Percentiles rank a stretch among this genome's conserved stretches.
phyloP scores from a whole-genome alignment of 2,113 vertebrate genomes.

The Choloepus hoffmanni region DNA sequence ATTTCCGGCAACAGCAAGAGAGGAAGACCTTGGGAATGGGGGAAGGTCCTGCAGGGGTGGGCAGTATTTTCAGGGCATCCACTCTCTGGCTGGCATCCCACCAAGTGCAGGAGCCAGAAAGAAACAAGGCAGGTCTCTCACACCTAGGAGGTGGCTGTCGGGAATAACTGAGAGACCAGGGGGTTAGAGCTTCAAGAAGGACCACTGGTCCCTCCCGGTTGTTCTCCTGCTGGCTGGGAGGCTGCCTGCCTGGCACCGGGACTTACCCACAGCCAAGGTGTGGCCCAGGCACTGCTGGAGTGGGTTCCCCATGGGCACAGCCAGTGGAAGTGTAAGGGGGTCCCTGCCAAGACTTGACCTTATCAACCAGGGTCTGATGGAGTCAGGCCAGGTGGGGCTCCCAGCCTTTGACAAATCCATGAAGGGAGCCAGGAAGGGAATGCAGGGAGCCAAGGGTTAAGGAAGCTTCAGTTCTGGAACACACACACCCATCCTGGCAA shows the following conservation, averaged over 20 bases:
- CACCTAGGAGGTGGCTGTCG: neutral
- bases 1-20: neutral
- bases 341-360: neutral
- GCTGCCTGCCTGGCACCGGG: neutral
- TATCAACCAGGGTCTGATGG: neutral
- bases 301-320: neutral
- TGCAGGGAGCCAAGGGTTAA: accelerated
- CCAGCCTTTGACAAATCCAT: neutral
- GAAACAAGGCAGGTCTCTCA: neutral
- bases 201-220: neutral
- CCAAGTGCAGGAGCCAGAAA: neutral
- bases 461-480: neutral
- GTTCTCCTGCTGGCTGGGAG: neutral
- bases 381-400: neutral
- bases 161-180: neutral
- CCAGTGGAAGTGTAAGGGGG: too few species aligned
- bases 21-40: neutral
- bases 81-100: accelerated
- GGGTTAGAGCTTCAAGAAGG: neutral
- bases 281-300: neutral
- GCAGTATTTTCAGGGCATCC: neutral
- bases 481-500: too few species aligned
- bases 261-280: neutral
- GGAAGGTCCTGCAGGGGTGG: neutral
- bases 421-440: neutral